phyloP scores from a whole-genome alignment of 2,888 invertebrate genomes.

The Cephus runcator region DNA sequence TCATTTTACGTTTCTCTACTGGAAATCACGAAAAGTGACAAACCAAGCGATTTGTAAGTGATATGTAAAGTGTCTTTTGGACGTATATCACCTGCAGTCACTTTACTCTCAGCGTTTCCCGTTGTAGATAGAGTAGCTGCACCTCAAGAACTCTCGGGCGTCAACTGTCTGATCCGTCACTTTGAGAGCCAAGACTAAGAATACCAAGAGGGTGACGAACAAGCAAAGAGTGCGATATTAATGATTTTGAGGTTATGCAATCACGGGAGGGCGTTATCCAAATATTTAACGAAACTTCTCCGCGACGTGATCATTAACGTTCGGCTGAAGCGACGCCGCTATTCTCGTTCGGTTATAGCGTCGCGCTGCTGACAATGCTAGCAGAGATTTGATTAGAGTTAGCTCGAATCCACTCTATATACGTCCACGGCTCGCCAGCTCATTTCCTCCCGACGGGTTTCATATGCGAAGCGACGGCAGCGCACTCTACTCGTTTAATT shows the following conservation, averaged over 20 bases:
- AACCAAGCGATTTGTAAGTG: not conserved
- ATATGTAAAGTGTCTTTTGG: not conserved
- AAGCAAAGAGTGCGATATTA: not conserved
- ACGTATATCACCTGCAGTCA: not conserved
- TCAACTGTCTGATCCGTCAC: not conserved
- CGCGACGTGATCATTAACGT: not conserved
- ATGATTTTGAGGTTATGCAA: not conserved
- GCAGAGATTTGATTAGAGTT: constrained; percentile 34
- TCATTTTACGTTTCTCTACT: not conserved
- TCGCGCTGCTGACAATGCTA: not conserved
- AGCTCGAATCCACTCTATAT: not conserved
- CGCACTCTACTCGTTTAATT: constrained; percentile 29
- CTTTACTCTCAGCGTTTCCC: not conserved
- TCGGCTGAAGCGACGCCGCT: not conserved
- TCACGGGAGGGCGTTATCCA: not conserved
- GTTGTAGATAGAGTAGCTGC: not conserved
- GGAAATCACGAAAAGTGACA: not conserved
- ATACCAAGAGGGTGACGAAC: not conserved
- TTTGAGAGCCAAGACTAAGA: not conserved
- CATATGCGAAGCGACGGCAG: constrained; percentile 13
- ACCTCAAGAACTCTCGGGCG: not conserved
- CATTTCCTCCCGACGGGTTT: constrained; percentile 21
- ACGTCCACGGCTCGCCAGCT: constrained; percentile 11
- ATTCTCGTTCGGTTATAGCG: not conserved
- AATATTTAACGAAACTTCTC: not conserved